phyloP scores from a whole-genome alignment of 1,140 invertebrate genomes.

The Heliconius nattereri region DNA sequence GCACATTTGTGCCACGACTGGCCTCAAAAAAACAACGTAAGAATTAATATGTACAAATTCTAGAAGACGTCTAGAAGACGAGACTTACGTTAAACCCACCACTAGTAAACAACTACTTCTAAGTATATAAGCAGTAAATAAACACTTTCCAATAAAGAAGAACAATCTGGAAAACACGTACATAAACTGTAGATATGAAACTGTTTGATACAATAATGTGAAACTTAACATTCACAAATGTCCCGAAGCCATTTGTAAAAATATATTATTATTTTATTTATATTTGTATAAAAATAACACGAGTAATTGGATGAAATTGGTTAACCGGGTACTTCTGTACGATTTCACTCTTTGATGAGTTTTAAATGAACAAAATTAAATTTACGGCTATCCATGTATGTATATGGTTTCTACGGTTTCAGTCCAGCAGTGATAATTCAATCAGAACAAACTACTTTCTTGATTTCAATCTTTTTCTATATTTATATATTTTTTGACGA shows the following conservation, averaged over 20 bases:
- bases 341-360: neutral
- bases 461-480: neutral
- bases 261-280: neutral
- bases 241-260: neutral
- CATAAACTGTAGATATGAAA: too few relatives aligned
- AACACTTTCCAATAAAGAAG: too few relatives aligned
- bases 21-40: too few relatives aligned
- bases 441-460: neutral
- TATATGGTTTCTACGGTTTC: neutral
- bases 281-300: neutral
- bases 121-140: too few relatives aligned
- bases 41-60: too few relatives aligned
- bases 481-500: neutral
- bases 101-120: too few relatives aligned
- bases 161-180: too few relatives aligned
- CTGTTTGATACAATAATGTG: neutral
- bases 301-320: neutral
- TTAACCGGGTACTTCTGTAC: neutral
- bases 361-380: conserved; percentile 1
- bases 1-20: too few relatives aligned
- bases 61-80: too few relatives aligned
- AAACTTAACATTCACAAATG: neutral
- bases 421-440: neutral
- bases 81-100: too few relatives aligned
- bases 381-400: neutral